phyloP scores from a whole-genome alignment of 2,888 invertebrate genomes.

The Microctonus hyperodae region DNA sequence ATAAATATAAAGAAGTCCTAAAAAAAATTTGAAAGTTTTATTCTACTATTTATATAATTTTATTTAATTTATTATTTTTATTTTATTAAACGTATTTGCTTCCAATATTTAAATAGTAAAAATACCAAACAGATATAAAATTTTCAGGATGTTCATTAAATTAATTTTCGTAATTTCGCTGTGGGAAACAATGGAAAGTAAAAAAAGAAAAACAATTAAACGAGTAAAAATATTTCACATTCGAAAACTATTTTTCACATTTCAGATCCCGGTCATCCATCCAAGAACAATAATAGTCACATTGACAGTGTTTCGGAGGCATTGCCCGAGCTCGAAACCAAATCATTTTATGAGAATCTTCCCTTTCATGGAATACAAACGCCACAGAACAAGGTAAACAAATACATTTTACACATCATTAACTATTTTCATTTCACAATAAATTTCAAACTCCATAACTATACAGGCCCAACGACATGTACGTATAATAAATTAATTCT shows the following conservation, averaged over 20 bases:
- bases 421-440: background rate
- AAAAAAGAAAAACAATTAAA: no score
- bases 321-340: conserved; percentile 81
- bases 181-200: no score
- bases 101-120: no score
- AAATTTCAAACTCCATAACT: background rate
- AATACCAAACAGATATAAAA: no score
- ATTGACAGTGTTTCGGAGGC: conserved; percentile 68
- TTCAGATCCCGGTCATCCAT: conserved; percentile 59
- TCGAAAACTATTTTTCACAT: conserved; percentile 35
- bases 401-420: background rate
- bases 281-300: conserved; percentile 57
- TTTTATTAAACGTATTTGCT: no score
- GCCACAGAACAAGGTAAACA: conserved; percentile 93
- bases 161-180: no score
- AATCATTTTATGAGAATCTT: conserved; percentile 89
- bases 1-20: no score
- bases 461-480: background rate
- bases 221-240: background rate
- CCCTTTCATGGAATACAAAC: conserved; percentile 95
- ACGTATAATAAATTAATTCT: background rate
- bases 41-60: no score
- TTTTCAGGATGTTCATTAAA: no score
- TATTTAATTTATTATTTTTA: no score
- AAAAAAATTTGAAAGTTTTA: no score